phyloP scores from a whole-genome alignment of 2,888 invertebrate species.

The Physocephala rufipes region DNA sequence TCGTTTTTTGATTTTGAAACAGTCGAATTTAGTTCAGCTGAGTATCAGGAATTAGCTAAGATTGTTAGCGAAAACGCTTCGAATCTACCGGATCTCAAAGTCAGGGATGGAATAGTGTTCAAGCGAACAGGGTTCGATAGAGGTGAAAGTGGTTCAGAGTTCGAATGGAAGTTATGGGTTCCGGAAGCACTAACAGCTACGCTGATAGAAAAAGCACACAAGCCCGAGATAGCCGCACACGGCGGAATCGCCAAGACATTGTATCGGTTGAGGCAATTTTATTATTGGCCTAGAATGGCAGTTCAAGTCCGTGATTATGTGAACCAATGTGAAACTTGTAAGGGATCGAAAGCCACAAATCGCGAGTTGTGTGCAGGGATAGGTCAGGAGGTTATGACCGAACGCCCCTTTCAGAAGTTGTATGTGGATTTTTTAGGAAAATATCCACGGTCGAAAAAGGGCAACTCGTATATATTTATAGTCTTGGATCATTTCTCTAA shows the following conservation, averaged over 20 bases:
- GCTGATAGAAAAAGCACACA: constrained; percentile 20
- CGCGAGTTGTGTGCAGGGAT: not conserved
- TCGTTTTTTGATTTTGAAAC: not conserved
- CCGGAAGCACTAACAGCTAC: constrained; percentile 16
- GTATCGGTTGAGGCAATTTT: not conserved
- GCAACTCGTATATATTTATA: constrained; percentile 1
- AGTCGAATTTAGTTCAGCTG: not conserved
- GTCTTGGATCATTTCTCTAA: constrained; percentile 2
- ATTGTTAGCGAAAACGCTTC: not conserved
- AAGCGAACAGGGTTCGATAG: not conserved
- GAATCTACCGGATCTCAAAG: not conserved
- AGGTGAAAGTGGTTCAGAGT: not conserved
- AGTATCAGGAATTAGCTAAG: not conserved
- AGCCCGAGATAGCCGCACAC: constrained; percentile 5
- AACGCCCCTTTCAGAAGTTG: too few relatives aligned
- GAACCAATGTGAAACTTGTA: not conserved
- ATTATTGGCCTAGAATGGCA: not conserved
- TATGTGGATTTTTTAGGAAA: constrained; percentile 1
- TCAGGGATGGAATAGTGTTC: not conserved
- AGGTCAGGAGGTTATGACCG: not conserved
- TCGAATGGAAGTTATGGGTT: constrained; percentile 35
- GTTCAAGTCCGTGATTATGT: not conserved
- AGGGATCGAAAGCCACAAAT: constrained; percentile 18
- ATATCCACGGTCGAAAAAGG: not conserved
- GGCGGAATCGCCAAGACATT: constrained; percentile 31